phyloP scores from a whole-genome alignment of 2,113 vertebrate genomes.

The Calidris pugnax region DNA sequence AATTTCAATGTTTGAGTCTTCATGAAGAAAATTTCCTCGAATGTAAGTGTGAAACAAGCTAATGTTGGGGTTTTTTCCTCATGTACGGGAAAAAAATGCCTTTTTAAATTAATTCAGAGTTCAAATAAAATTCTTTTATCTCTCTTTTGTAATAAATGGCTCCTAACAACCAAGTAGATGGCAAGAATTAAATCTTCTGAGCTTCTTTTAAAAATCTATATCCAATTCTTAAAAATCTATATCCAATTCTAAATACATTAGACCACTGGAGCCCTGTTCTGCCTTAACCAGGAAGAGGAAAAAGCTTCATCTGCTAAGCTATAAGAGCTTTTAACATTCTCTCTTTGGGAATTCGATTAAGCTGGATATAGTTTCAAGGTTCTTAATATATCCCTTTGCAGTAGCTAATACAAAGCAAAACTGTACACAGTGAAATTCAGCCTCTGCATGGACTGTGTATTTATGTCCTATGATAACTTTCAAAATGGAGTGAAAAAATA shows the following conservation, averaged over 20 bases:
- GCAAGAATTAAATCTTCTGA: not conserved
- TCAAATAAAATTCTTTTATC: constrained; percentile 20
- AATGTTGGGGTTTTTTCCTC: not conserved
- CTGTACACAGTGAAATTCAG: not conserved
- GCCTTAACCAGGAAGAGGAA: not conserved
- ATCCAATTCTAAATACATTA: constrained; percentile 45
- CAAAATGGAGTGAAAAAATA: not conserved
- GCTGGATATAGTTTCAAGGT: not conserved
- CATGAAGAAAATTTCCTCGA: not conserved
- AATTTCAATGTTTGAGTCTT: not conserved
- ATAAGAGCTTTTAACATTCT: not conserved
- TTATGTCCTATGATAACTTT: not conserved
- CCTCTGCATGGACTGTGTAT: not conserved
- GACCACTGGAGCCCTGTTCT: not conserved
- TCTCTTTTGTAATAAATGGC: constrained; percentile 1
- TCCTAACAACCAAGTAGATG: not conserved
- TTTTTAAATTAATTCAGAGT: constrained; percentile 32
- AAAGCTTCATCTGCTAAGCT: not conserved
- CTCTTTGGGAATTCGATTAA: not conserved
- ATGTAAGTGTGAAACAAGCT: not conserved
- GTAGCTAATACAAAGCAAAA: not conserved
- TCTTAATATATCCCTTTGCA: not conserved
- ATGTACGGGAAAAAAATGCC: not conserved
- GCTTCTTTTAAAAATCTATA: constrained; percentile 46
- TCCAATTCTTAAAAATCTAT: constrained; percentile 47